phyloP scores from a whole-genome alignment of 2,888 invertebrate species.

The Microctonus hyperodae region DNA sequence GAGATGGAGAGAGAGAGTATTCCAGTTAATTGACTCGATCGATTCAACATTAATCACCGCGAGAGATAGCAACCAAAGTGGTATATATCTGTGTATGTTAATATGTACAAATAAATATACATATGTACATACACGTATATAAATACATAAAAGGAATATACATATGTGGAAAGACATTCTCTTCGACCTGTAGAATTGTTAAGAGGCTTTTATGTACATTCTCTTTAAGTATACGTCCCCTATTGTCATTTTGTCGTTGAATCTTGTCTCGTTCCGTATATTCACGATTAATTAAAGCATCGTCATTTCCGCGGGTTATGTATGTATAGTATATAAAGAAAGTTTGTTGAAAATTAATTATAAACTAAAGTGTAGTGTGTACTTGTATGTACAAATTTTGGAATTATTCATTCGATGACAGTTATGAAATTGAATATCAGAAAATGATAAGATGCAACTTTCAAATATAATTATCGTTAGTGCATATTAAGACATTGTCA shows the following conservation, averaged over 20 bases:
- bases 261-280: background rate
- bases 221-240: too few relatives aligned
- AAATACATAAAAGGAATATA: background rate
- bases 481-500: too few relatives aligned
- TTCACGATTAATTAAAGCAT: background rate
- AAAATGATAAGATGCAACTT: too few relatives aligned
- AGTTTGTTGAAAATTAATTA: too few relatives aligned
- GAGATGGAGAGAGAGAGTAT: conserved; percentile 20
- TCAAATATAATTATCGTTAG: too few relatives aligned
- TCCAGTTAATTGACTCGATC: conserved; percentile 39
- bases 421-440: too few relatives aligned
- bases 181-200: too few relatives aligned
- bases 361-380: too few relatives aligned
- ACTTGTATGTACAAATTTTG: too few relatives aligned
- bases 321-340: background rate
- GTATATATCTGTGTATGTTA: conserved; percentile 2
- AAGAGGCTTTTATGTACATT: too few relatives aligned
- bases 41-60: conserved; percentile 29
- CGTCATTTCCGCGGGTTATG: too few relatives aligned
- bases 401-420: too few relatives aligned
- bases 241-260: background rate
- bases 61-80: conserved; percentile 17
- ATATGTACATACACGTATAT: background rate
- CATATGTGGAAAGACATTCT: background rate
- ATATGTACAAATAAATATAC: background rate